A percentile compares a stretch with the other conserved stretches of the same genome.
phyloP scores from a whole-genome alignment of 2,888 invertebrate genomes.

The Saturnia japonica region DNA sequence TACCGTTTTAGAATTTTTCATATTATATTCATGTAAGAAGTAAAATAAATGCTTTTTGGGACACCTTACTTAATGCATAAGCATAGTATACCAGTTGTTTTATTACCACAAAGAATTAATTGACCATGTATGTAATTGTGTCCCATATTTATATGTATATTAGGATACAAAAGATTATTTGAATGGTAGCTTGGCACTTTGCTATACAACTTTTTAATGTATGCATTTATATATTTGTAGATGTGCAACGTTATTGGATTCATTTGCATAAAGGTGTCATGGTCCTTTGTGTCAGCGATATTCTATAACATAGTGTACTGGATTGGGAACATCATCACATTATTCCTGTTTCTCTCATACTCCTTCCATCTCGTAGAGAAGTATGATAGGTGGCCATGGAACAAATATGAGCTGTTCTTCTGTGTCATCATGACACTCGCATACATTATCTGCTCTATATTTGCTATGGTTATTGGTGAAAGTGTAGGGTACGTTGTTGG shows the following conservation, averaged over 20 bases:
- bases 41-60: too few species aligned
- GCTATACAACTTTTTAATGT: too few species aligned
- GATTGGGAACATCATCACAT: constrained; percentile 89
- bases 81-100: too few species aligned
- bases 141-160: too few species aligned
- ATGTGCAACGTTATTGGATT: constrained; percentile 88
- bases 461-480: constrained; percentile 84
- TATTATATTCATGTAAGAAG: too few species aligned
- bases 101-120: too few species aligned
- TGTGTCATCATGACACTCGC: constrained; percentile 86
- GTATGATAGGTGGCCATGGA: constrained; percentile 90
- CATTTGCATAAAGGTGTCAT: constrained; percentile 88
- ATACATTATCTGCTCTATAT: constrained; percentile 88
- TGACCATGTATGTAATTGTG: too few species aligned
- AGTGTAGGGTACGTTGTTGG: constrained; percentile 86
- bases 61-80: too few species aligned
- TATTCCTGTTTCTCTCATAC: constrained; percentile 88
- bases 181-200: background rate
- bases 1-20: too few species aligned
- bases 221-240: constrained; percentile 60
- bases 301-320: constrained; percentile 91
- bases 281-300: constrained; percentile 83
- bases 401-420: constrained; percentile 89
- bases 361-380: constrained; percentile 92
- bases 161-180: background rate